Conservation (phyloP, 92 coral and sea anemone genomes). For the Palythoa grandiflora region DNA sequence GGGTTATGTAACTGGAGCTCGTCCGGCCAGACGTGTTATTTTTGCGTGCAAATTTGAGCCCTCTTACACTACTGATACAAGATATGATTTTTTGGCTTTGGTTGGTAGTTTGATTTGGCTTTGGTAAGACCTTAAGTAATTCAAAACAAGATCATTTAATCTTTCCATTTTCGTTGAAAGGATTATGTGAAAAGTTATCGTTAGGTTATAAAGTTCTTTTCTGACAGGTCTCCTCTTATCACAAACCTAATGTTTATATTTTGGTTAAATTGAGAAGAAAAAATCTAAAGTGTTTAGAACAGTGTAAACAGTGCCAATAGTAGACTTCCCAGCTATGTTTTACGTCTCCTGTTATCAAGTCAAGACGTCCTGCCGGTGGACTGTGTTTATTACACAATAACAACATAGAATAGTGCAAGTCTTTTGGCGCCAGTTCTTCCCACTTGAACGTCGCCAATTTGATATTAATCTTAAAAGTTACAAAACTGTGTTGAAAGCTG, state of each 20-base stretch:
- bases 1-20: constrained; percentile 22
- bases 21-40: not conserved
- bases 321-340: not conserved
- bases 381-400: constrained; percentile 3
- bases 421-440: constrained; percentile 14
- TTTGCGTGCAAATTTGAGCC: not conserved
- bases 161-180: not conserved
- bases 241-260: not conserved
- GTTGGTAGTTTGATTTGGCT: not conserved
- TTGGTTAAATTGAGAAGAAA: not conserved
- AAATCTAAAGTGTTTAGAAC: not conserved
- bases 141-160: not conserved
- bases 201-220: not conserved
- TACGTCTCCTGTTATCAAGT: not conserved
- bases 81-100: no score
- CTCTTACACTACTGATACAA: not conserved
- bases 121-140: not conserved
- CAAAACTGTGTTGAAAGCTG: constrained; percentile 53
- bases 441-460: constrained; percentile 21
- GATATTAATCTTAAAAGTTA: constrained; percentile 34
- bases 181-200: not conserved
- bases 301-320: not conserved
- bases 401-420: not conserved
- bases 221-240: not conserved
- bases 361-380: constrained; percentile 12